phyloP scores from a whole-genome alignment of 1,140 invertebrate genomes.

The Trachymyrmex septentrionalis region DNA sequence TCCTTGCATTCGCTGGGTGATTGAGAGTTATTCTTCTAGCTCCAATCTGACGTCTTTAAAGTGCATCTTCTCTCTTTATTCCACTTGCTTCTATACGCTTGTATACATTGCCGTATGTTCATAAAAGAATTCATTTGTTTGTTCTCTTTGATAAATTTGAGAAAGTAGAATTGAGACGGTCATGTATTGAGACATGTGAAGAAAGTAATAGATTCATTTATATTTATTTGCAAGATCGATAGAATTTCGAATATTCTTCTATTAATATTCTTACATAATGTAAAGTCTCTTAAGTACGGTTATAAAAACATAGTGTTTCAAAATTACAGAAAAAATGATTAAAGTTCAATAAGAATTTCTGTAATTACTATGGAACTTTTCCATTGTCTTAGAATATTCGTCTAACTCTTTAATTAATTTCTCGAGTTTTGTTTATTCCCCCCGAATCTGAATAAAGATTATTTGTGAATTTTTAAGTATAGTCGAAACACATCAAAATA shows the following conservation, averaged over 20 bases:
- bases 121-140: neutral
- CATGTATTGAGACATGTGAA: neutral
- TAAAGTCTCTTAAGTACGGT: neutral
- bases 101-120: neutral
- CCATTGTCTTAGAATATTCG: neutral
- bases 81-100: constrained; percentile 14
- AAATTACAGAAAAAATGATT: neutral
- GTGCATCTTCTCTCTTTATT: neutral
- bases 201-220: neutral
- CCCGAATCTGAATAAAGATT: neutral
- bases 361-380: neutral
- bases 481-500: constrained; percentile 40
- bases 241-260: neutral
- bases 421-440: neutral
- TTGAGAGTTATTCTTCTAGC: constrained; percentile 10
- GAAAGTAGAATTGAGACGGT: neutral
- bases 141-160: neutral
- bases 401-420: neutral
- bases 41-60: neutral
- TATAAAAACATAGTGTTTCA: neutral
- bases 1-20: constrained; percentile 15
- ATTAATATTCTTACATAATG: neutral
- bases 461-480: constrained; percentile 11
- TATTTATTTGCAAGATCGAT: constrained; percentile 1
- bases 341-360: neutral